A percentile compares a stretch with the other conserved stretches of the same genome.
Evolutionary conservation across 2,113 vertebrate species (phyloP).

Genomic region (Chroicocephalus ridibundus): DNA sequence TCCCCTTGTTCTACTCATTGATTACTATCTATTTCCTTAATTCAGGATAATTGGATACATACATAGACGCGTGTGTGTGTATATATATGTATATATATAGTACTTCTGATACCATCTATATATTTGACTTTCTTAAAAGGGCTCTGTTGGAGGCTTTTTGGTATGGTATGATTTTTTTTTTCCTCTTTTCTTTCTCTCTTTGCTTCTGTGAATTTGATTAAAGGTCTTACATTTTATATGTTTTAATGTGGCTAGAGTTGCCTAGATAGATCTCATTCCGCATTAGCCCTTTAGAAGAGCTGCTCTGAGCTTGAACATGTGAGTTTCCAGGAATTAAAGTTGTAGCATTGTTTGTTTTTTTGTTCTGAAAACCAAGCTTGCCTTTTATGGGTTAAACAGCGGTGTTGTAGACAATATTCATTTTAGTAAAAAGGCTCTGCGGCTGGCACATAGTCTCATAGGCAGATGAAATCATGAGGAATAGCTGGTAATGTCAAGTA

Average conservation of each 20-base stretch:
- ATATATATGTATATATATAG: background rate
- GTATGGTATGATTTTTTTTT: background rate
- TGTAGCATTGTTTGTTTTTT: fast-evolving
- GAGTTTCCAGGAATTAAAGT: background rate
- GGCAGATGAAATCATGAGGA: constrained; percentile 39
- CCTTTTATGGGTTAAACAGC: background rate
- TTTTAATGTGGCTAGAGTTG: background rate
- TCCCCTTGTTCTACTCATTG: background rate
- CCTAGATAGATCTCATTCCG: background rate
- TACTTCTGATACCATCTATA: background rate
- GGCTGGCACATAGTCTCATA: background rate
- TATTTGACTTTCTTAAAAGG: background rate
- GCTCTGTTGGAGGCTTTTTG: background rate
- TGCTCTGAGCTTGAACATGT: background rate
- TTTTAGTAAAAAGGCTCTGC: background rate
- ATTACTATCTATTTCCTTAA: background rate
- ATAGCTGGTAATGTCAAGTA: constrained; percentile 59
- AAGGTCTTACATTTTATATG: background rate
- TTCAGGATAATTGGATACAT: background rate
- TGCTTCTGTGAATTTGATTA: background rate
- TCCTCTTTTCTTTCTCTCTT: background rate
- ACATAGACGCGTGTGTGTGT: fast-evolving
- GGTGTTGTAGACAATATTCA: background rate
- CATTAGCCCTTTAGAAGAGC: background rate
- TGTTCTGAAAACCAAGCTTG: background rate